Evolutionary conservation across 2,888 invertebrate species (phyloP), one percentile per base, ranked within the genome.

Genomic region (Junonia oenone): DNA sequence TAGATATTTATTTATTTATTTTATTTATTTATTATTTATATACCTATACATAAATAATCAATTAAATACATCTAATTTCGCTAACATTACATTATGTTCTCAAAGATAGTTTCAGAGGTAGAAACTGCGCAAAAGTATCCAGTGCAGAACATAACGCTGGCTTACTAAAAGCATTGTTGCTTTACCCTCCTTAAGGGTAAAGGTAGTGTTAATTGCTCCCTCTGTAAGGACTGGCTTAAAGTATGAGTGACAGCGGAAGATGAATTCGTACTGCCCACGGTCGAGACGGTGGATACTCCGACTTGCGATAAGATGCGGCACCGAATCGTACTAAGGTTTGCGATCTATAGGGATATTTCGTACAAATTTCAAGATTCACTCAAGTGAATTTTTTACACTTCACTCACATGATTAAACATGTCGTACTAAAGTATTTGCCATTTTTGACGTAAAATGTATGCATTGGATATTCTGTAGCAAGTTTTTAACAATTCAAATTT

Each of bases 161-260:
- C 67, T 62, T 66, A 65, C 80, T 83, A 80, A 82, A 82, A 83
- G 83, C 83, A 75, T 80, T 74, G 76, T 74, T 64, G 61, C 64
- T 64, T 54, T 45, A 22, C 58, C 63, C 65, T 70, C 71, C 71
- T 62, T 54, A 51, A 38, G 68, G 68, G 67, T 68, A 63, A 62
- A 65, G 63, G 68, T 66, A 67, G 63, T 54, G 68, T 64, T 81
- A 76, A 81, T 79, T 77, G 72, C 67, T 65, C 57, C 65, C 67
- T 65, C 67, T 58, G 57, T 51, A 27, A 38, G 6, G 6, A 11
- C 8, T n/a, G 35, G 19, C 9, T 2, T 33, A 48, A 48, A 31
- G 17, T 29, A 31, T 0, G 15, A 14, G 5, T 9, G 9, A 48
- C 0, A 35, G 48, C 48, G 48, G 33, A 17, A 22, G 8, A 5